Evolutionary conservation across 1,140 invertebrate species (phyloP), one percentile per base, ranked within the genome.

Genomic region (Drosophila persimilis): DNA sequence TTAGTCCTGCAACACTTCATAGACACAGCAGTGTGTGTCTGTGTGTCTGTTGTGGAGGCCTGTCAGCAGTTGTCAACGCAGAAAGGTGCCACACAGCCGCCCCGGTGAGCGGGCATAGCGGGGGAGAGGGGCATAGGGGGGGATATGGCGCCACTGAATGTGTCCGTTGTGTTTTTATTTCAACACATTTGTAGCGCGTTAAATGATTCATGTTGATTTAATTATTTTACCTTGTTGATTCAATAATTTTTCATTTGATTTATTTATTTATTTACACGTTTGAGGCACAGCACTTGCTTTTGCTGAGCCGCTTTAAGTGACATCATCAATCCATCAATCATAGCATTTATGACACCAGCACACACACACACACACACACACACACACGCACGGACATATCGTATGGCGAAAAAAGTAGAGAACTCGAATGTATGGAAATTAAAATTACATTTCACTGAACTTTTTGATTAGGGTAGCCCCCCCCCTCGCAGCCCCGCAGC

Each of bases 201-300:
- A 86, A 86, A 88, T 86, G 83, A 86, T 86, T 86, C 83, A 86
- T 88, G 83, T 86, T 86, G 83, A 86, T 86, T 86, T 86, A 78
- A 86, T 86, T 86, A 86, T 88, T 88, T 86, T 88, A 78, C 71
- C 71, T 79, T 86, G 81, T 83, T 88, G 83, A 81, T 86, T 77
- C 73, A 86, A 81, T 81, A 62, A 88, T 58, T 72, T 80, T 77
- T 84, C 73, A 77, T 83, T 86, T 83, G 79, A 88, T 86, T 86
- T 75, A 84, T 84, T 79, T 86, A 86, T 88, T 86, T 76, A 86
- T 84, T 80, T 80, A 76, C 77, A 80, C 75, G 56, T 50, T 67
- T 45, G 56, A 59, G 44, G 44, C 47, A 75, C 73, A 35, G 65
- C 35, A 62, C 53, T 61, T 71, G 58, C 48, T 60, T 74, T 66